Conservation (phyloP, 1,140 invertebrate genomes). For the Ceratina australensis region DNA sequence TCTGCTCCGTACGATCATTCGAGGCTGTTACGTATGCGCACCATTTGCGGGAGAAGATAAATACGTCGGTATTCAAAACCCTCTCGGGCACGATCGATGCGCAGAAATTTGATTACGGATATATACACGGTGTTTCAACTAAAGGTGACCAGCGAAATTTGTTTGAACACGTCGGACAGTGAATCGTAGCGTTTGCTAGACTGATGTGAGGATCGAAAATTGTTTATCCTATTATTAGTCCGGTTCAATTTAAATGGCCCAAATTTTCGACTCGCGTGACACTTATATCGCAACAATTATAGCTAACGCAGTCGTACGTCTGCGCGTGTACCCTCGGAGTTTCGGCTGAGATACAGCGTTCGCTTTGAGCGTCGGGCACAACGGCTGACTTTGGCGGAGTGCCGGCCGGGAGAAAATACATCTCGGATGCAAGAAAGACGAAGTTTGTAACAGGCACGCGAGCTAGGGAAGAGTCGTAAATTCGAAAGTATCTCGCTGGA, state of each 20-base stretch:
- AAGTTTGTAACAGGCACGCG: not conserved
- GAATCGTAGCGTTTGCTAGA: too few relatives aligned
- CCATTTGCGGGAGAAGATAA: slow-evolving; percentile 34
- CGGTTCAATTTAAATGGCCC: too few relatives aligned
- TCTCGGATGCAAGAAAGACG: not conserved
- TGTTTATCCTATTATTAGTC: too few relatives aligned
- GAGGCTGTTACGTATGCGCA: slow-evolving; percentile 27
- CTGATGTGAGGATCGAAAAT: too few relatives aligned
- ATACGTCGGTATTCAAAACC: slow-evolving; percentile 30
- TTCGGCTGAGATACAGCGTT: not conserved
- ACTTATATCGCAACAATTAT: too few relatives aligned
- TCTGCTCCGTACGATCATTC: slow-evolving; percentile 32
- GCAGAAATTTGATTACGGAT: not conserved
- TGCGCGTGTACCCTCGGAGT: too few relatives aligned
- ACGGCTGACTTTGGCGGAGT: not conserved
- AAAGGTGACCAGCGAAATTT: too few relatives aligned
- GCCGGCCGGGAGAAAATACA: not conserved
- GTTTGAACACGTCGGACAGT: too few relatives aligned
- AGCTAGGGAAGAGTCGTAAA: not conserved
- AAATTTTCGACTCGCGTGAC: too few relatives aligned
- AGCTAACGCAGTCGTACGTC: too few relatives aligned
- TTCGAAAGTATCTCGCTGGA: not conserved
- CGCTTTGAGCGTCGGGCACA: not conserved
- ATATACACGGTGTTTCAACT: too few relatives aligned
- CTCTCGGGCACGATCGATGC: slow-evolving; percentile 9